A percentile compares a stretch with the other conserved stretches of the same genome.
phyloP scores from a whole-genome alignment of 1,140 invertebrate genomes.

The Platyscapa corneri region DNA sequence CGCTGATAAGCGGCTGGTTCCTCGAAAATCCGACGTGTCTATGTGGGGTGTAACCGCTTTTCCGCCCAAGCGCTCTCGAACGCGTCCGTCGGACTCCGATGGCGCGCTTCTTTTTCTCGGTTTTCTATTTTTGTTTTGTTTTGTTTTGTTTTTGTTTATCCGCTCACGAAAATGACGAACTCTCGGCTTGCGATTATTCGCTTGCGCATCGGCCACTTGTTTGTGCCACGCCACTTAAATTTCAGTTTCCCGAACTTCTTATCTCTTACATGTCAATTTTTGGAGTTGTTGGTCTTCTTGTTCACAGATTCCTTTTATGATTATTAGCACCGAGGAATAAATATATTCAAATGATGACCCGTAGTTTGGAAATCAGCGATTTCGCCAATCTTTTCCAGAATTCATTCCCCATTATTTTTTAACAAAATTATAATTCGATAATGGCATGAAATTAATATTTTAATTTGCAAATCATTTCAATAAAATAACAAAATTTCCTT shows the following conservation, averaged over 20 bases:
- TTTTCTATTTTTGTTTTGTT: too few relatives aligned
- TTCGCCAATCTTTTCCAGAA: neutral
- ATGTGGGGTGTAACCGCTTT: too few relatives aligned
- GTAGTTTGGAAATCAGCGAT: neutral
- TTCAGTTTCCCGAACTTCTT: neutral
- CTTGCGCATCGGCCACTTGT: neutral
- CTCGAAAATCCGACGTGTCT: neutral
- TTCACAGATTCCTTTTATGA: conserved; percentile 19
- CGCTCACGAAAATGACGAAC: neutral
- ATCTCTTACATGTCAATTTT: conserved; percentile 7
- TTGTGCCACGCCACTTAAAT: conserved; percentile 8
- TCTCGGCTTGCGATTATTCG: neutral
- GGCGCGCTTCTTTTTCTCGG: neutral
- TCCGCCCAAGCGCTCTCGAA: neutral
- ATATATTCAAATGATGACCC: neutral
- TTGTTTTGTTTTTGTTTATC: too few relatives aligned
- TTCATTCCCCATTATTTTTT: neutral
- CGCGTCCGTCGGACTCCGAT: neutral
- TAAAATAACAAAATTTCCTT: neutral
- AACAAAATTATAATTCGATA: neutral
- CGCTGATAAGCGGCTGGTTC: neutral
- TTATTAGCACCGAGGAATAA: conserved; percentile 4
- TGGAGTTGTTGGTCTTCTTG: neutral
- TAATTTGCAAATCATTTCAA: neutral
- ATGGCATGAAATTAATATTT: neutral